Percentiles rank a stretch among this genome's conserved stretches.
Evolutionary conservation across 2,113 vertebrate species (phyloP).

Genomic region (Catharus minimus): DNA sequence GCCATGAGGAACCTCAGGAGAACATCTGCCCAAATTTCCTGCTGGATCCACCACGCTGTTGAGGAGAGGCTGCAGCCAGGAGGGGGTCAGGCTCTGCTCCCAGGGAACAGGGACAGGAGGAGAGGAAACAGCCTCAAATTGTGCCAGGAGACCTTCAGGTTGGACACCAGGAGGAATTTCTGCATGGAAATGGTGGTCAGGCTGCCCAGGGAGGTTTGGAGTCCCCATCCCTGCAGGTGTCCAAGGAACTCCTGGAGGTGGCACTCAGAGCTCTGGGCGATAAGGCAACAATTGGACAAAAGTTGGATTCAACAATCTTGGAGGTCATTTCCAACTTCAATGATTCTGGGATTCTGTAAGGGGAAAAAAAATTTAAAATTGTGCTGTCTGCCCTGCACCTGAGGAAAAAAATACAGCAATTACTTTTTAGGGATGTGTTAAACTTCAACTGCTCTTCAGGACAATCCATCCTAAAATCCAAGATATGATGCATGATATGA

Average conservation of each 20-base stretch:
- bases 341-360: background rate
- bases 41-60: rapidly evolving
- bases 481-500: rapidly evolving
- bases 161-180: background rate
- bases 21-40: background rate
- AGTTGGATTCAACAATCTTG: background rate
- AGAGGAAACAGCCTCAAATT: background rate
- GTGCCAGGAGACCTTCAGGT: background rate
- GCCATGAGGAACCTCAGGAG: background rate
- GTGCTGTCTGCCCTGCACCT: background rate
- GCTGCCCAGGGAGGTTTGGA: background rate
- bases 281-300: rapidly evolving
- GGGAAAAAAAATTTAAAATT: no score
- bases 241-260: rapidly evolving
- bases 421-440: background rate
- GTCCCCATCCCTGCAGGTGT: background rate
- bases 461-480: background rate
- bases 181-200: rapidly evolving
- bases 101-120: background rate
- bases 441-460: background rate
- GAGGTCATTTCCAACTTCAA: background rate
- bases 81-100: rapidly evolving
- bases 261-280: background rate
- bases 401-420: background rate
- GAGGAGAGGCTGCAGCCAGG: background rate